These are phyloP conservation scores for Catocala sponsa DNA, from an alignment of 2,888 invertebrate species.

Conservation along the genomic window DNA sequence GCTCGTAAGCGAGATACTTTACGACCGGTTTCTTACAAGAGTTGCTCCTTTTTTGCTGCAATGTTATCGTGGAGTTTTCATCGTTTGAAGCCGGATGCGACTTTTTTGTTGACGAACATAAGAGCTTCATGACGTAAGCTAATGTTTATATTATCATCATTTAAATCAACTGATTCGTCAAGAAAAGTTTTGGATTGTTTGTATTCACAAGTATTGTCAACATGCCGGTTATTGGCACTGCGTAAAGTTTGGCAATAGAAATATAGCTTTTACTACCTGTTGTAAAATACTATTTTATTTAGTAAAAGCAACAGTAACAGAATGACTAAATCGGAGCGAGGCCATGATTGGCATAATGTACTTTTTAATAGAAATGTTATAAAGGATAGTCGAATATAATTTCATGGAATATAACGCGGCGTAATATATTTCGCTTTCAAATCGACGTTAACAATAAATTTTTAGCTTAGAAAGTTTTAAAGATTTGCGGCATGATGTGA, in stretches of 20 bases:
- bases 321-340: constrained; percentile 56
- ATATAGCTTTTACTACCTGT: constrained; percentile 5
- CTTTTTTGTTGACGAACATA: constrained; percentile 70
- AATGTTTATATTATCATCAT: constrained; percentile 69
- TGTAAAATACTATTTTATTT: constrained; percentile 6
- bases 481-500: constrained; percentile 20
- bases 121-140: constrained; percentile 72
- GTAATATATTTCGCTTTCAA: constrained; percentile 26
- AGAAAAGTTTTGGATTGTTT: constrained; percentile 45
- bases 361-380: constrained; percentile 20
- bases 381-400: constrained; percentile 14
- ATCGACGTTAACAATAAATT: constrained; percentile 45
- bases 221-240: constrained; percentile 24
- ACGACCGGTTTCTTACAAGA: constrained; percentile 55
- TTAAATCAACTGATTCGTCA: constrained; percentile 58
- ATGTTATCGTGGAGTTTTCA: constrained; percentile 66
- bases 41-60: constrained; percentile 63
- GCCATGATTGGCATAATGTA: constrained; percentile 38
- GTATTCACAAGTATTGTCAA: constrained; percentile 36
- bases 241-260: constrained; percentile 34
- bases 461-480: constrained; percentile 32
- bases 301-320: constrained; percentile 34
- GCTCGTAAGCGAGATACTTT: constrained; percentile 56
- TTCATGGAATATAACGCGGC: constrained; percentile 17
- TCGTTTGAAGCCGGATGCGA: constrained; percentile 76